A percentile compares a stretch with the other conserved stretches of the same genome.
These are phyloP conservation scores for Nannoperca obscura DNA, from an alignment of 2,797 vertebrate genomes.

Conservation along the genomic window DNA sequence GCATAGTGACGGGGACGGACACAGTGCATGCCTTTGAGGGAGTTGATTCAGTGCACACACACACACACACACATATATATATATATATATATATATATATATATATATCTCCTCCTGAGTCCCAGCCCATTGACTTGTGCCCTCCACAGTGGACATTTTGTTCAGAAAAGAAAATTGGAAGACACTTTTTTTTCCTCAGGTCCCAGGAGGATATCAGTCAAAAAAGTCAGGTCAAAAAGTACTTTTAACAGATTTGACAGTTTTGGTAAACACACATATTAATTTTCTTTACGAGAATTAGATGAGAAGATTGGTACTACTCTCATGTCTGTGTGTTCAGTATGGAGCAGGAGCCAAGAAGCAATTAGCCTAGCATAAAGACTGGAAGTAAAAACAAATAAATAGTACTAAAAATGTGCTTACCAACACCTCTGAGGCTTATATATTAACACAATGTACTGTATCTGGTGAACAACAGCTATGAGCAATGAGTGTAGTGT, in stretches of 20 bases:
- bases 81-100: neutral
- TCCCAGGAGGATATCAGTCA: no score
- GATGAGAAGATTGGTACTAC: neutral
- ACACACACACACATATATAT: neutral
- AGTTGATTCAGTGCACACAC: constrained; percentile 26
- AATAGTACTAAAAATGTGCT: neutral
- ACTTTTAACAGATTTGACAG: neutral
- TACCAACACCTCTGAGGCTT: neutral
- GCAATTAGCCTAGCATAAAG: neutral
- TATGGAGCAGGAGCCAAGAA: neutral
- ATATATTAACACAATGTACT: neutral
- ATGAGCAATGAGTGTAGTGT: neutral
- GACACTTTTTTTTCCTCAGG: no score
- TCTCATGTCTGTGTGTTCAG: neutral
- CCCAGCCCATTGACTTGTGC: no score
- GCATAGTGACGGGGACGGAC: constrained; percentile 24
- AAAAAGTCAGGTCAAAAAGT: neutral
- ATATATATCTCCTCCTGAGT: no score
- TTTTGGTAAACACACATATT: neutral
- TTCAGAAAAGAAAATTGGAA: no score
- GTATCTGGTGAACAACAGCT: neutral
- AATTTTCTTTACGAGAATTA: neutral
- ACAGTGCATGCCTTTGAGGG: constrained; percentile 65
- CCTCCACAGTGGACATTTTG: no score
- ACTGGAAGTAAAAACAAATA: neutral